A percentile compares a stretch with the other conserved stretches of the same genome.
Conservation (phyloP, 2,113 vertebrate species). For the Ochotona curzoniae region DNA sequence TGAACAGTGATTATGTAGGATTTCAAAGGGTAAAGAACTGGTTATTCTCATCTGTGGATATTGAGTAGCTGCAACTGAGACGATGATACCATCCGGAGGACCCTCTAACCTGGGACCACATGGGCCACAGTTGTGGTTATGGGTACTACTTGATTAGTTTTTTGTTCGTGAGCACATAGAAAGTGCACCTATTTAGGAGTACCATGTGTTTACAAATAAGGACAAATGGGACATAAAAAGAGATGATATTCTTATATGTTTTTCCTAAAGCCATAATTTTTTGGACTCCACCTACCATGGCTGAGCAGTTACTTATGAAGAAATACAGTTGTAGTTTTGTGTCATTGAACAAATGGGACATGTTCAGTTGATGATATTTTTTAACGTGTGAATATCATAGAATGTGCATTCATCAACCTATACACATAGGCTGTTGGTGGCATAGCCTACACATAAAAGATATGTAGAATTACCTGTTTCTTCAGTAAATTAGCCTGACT, state of each 20-base stretch:
- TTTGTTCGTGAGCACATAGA: slow-evolving; percentile 24
- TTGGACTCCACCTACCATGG: not conserved
- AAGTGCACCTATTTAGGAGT: not conserved
- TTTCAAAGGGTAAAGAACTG: slow-evolving; percentile 7
- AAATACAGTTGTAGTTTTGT: not conserved
- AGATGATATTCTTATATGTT: not conserved
- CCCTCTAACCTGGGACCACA: not conserved
- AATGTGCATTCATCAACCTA: not conserved
- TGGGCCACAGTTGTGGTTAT: not conserved
- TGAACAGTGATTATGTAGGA: not conserved
- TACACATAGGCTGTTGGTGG: not conserved
- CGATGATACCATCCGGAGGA: not conserved
- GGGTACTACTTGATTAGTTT: not conserved
- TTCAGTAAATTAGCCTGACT: not conserved
- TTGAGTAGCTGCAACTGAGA: not conserved
- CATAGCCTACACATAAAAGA: not conserved
- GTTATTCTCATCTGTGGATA: slow-evolving; percentile 16
- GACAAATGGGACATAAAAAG: not conserved
- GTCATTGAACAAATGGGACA: not conserved
- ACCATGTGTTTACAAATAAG: not conserved
- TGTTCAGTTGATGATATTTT: not conserved
- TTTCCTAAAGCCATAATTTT: slow-evolving; percentile 21
- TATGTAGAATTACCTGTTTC: not conserved
- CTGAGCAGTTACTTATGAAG: not conserved
- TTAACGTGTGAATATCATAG: not conserved